Evolutionary conservation across 2,797 vertebrate species (phyloP), one percentile per base, ranked within the genome.

Genomic region (Pteropus rufus): DNA sequence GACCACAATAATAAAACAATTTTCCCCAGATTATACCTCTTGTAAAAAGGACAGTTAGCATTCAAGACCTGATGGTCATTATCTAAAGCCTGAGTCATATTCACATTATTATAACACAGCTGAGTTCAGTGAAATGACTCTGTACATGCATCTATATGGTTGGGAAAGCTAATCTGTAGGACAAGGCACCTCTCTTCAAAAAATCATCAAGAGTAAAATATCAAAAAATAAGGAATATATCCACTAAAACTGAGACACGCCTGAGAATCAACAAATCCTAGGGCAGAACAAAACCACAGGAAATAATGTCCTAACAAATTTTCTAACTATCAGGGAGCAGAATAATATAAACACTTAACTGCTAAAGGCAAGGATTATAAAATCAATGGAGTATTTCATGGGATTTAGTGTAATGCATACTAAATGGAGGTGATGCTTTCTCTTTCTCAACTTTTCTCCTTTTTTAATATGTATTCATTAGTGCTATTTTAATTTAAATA

Each of bases 381-480:
- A 98, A 97, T 98, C 96, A 98, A 96, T 98, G 95, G 80, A 86
- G 65, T 98, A 94, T 98, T 98, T 98, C 97, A 98, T 97, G 96
- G 95, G 95, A 97, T 97, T 97, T 81, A 14, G 8, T 94, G 95
- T 41, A 96, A 95, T 89, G 72, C 58, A 97, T 97, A 95, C 44
- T 92, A 86, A 98, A 97, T 5, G 46, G 0, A 0, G 15, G 36
- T 60, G 91, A 94, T 58, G 72, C 1, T 91, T 97, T 93, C 85
- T 93, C 15, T 34, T 54, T 24, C n/a, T 77, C 49, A 77, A 52
- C 21, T 54, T 77, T 77, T 34, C 16, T 76, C 19, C 34, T 76
- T 76, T 31, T 76, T 76, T 76, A 56, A 26, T 15, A 36, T 21
- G 24, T 52, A 77, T 54, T 54, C 21, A 77, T 24, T 77, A 54